phyloP scores from a whole-genome alignment of 2,113 vertebrate genomes.

The Atractosteus spatula region DNA sequence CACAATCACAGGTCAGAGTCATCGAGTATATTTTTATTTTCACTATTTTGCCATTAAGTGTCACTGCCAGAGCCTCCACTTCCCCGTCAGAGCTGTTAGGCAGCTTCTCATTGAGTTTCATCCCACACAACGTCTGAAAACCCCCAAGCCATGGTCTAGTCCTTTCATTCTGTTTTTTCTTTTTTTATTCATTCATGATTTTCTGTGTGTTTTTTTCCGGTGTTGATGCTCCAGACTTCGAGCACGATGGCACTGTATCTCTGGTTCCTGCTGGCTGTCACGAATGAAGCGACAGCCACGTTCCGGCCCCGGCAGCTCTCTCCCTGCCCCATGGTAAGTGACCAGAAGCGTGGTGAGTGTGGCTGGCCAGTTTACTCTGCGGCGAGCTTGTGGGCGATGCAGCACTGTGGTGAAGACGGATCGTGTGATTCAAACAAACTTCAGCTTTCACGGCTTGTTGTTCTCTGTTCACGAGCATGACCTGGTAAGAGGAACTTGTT shows the following conservation, averaged over 20 bases:
- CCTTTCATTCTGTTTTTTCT: constrained; percentile 18
- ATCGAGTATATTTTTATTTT: neutral
- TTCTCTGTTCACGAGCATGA: no score
- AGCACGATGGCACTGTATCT: constrained; percentile 79
- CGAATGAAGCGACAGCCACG: constrained; percentile 54
- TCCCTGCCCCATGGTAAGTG: constrained; percentile 77
- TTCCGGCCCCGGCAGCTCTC: constrained; percentile 45
- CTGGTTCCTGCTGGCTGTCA: constrained; percentile 66
- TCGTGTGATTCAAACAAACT: no score
- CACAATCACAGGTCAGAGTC: constrained; percentile 35
- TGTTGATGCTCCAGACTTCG: constrained; percentile 33
- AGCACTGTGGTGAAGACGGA: no score
- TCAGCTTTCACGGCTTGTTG: no score
- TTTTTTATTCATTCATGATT: constrained; percentile 26
- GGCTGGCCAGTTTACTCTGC: neutral
- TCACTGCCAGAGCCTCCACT: no score
- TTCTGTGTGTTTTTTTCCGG: constrained; percentile 30
- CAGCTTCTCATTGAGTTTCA: no score
- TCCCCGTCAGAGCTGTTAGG: no score
- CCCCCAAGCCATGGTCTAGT: no score
- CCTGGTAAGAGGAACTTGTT: no score
- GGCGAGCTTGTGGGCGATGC: neutral
- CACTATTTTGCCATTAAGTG: no score
- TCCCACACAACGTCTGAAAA: no score
- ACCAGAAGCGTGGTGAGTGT: neutral